Base-by-base conservation (phyloP, 1,140 invertebrate species). In the Eurytemora carolleeae region DNA sequence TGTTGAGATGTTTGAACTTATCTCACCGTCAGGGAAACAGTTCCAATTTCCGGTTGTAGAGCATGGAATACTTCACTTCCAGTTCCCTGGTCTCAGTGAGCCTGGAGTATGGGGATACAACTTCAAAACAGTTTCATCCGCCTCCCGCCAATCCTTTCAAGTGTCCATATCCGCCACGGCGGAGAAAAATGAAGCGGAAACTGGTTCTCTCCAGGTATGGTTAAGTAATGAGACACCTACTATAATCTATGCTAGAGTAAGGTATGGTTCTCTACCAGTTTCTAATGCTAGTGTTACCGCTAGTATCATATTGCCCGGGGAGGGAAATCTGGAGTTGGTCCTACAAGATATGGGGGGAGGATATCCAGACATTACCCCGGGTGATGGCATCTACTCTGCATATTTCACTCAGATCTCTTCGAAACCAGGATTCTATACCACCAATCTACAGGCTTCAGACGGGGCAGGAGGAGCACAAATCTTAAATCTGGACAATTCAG, bases 351-450 rank as follows among this genome's bases (percentile, higher is more conserved):
- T 67, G 55, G 67, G 68, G 19, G 31, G 64, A 23, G 68, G 67
- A 79, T 80, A 80, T 70, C 78, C 80, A 1, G 81, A 83, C 69
- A 72, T 82, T 16, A 78, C 76, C n/a, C 76, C 75, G 70, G 76
- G 76, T 3, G 81, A 83, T 69, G 81, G 81, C 16, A 72, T 82
- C n/a, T 83, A 83, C 68, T 78, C 79, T 0, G 70, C 77, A 58
- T 81, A 80, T 65, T 79, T 80, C 64, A 77, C 75, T 21, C 69
- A 75, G 23, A 67, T 70, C 15, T 61, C 64, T 1, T 55, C 64
- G 15, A 53, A 57, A 23, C 61, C 58, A 19, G 70, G 70, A 3
- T 63, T 65, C 63, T 67, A 67, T 59, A 60, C 64, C 53, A 58
- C 65, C 44, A 64, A 63, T 19, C 58, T 67, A 18, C 22, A 44